phyloP scores from a whole-genome alignment of 2,888 invertebrate species.

The Dasypogon diadema region DNA sequence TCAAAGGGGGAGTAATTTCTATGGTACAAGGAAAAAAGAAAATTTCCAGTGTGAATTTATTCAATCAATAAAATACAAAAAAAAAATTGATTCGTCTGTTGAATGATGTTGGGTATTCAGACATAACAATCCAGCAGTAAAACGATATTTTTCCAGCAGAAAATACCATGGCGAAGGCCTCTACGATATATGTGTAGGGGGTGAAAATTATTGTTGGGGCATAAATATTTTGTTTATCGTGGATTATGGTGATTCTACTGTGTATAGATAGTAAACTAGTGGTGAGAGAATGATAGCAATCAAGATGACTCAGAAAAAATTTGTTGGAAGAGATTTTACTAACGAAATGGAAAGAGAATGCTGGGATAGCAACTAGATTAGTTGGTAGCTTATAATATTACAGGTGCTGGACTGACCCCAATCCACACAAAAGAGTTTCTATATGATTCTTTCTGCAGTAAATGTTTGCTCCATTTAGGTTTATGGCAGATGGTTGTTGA shows the following conservation, averaged over 20 bases:
- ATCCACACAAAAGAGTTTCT: background rate
- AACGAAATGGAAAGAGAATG: background rate
- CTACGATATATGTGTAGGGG: background rate
- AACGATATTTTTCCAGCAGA: no score
- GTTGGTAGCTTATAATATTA: background rate
- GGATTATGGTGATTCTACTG: background rate
- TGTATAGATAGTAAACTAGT: background rate
- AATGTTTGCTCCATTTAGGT: conserved; percentile 41
- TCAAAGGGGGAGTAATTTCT: no score
- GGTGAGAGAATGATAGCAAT: background rate
- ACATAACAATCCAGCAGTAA: no score
- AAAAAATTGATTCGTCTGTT: no score
- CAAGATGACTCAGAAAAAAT: background rate
- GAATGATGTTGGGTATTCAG: no score
- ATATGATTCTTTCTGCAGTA: conserved; percentile 12
- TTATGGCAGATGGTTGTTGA: background rate
- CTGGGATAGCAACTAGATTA: conserved; percentile 23
- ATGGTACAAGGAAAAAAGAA: no score
- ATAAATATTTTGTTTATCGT: conserved; percentile 45
- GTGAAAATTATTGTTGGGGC: background rate
- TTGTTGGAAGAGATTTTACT: background rate
- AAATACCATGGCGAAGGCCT: no score
- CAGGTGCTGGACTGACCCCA: background rate
- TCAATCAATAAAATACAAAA: no score
- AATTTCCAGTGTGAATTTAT: no score